Evolutionary conservation across 2,113 vertebrate genomes (phyloP).

Genomic region (Ameiurus melas): DNA sequence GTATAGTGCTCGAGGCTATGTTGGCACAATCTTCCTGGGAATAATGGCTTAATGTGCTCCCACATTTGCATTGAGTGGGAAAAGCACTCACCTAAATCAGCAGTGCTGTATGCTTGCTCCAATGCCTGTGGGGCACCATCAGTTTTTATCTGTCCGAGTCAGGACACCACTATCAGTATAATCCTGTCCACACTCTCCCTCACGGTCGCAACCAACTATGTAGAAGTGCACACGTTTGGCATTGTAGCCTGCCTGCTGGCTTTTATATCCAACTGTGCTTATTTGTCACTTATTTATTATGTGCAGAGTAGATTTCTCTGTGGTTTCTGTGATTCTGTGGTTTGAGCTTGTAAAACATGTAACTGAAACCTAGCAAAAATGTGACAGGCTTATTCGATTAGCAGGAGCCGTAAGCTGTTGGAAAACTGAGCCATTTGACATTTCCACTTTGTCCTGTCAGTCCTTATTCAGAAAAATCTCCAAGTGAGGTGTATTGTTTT

Average conservation of each 20-base stretch:
- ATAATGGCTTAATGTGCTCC: slow-evolving; percentile 71
- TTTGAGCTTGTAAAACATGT: slow-evolving; percentile 26
- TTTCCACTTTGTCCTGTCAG: slow-evolving; percentile 25
- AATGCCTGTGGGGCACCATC: slow-evolving; percentile 70
- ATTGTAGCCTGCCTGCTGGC: slow-evolving; percentile 24
- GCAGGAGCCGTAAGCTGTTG: slow-evolving; percentile 8
- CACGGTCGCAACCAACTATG: slow-evolving; percentile 62
- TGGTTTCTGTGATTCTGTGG: slow-evolving; percentile 10
- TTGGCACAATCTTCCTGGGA: slow-evolving; percentile 65
- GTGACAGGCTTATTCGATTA: slow-evolving; percentile 35
- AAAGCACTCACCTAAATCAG: slow-evolving; percentile 66
- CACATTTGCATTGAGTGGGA: slow-evolving; percentile 69
- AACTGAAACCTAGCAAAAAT: slow-evolving; percentile 15
- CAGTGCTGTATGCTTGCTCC: slow-evolving; percentile 57
- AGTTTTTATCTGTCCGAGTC: slow-evolving; percentile 74
- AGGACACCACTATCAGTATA: slow-evolving; percentile 74
- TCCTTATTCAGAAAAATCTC: background rate
- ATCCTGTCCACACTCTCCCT: slow-evolving; percentile 63
- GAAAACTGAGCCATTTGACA: slow-evolving; percentile 22
- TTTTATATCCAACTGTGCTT: slow-evolving; percentile 40
- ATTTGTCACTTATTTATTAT: slow-evolving; percentile 47
- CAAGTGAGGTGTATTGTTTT: background rate
- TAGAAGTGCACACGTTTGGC: slow-evolving; percentile 54
- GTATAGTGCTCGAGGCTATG: slow-evolving; percentile 65
- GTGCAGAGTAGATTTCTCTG: slow-evolving; percentile 32